Evolutionary conservation across 2,113 vertebrate genomes (phyloP), one percentile per base, ranked within the genome.

Genomic region (Antechinus stuartii): DNA sequence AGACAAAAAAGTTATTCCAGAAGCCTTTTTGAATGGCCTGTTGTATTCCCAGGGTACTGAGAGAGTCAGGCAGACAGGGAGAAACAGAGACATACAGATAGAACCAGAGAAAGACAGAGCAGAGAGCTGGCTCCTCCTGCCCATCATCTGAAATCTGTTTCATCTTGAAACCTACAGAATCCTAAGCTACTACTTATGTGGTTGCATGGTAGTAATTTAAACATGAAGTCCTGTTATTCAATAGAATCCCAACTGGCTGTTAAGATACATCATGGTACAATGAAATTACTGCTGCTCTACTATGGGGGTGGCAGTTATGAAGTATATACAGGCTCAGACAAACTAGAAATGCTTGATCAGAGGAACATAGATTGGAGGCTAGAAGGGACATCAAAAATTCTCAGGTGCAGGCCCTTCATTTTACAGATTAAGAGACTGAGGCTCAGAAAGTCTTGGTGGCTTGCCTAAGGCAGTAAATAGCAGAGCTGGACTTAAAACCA

Each of bases 241-340:
- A 94, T 95, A 94, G 96, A 97, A 96, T 95, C 95, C 97, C 95
- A 97, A 93, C 22, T 89, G 89, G 92, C 54, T 93, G 90, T 94
- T 97, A 97, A 94, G 94, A 54, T 96, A 93, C 89, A 92, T 6
- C 93, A 52, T 95, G 55, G 57, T 92, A 93, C 93, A 93, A 54
- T 95, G 49, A 95, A 95, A 95, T 96, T 91, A 90, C 84, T 54
- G 55, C 54, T 92, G 54, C 57, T 95, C n/a, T 90, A 92, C 26
- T 90, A 53, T 5, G 68, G n/a, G 68, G 68, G n/a, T 84, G 68
- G 68, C 68, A 84, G 68, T 7, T 23, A 84, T 57, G 49, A 93
- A 94, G 90, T 1, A 52, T 35, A 92, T 25, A 93, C 14, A 30
- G 8, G 89, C 27, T 90, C 14, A 49, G 4, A 89, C 52, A 76